A percentile compares a stretch with the other conserved stretches of the same genome.
These are phyloP conservation scores for Lipophrys pholis DNA, from an alignment of 2,113 vertebrate species.

Conservation along the genomic window DNA sequence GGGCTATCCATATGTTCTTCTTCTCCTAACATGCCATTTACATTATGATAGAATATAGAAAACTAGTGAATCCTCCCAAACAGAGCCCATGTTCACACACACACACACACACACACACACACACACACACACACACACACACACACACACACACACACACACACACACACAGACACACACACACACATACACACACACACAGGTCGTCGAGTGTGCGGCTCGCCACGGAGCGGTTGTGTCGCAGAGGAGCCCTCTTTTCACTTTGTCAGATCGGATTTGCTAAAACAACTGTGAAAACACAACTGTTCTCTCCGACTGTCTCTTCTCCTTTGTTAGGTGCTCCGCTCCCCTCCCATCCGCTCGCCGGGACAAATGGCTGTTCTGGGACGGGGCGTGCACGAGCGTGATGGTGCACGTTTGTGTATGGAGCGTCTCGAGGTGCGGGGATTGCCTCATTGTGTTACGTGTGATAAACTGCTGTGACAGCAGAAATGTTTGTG, in stretches of 20 bases:
- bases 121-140: no score
- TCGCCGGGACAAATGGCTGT: constrained; percentile 85
- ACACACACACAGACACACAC: constrained; percentile 5
- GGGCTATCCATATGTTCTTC: background rate
- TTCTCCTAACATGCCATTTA: background rate
- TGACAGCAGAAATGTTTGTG: constrained; percentile 86
- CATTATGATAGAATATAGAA: background rate
- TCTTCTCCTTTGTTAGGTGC: constrained; percentile 74
- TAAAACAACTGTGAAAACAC: constrained; percentile 91
- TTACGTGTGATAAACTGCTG: constrained; percentile 79
- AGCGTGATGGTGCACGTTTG: constrained; percentile 30
- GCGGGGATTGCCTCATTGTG: constrained; percentile 56
- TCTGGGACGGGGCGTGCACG: constrained; percentile 58
- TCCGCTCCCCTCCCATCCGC: constrained; percentile 51
- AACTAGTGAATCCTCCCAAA: constrained; percentile 15
- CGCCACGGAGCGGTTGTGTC: constrained; percentile 80
- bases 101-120: constrained; percentile 10
- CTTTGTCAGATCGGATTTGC: constrained; percentile 91
- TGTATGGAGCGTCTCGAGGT: constrained; percentile 30
- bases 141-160: background rate
- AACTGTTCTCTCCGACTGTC: constrained; percentile 82
- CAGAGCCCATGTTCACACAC: constrained; percentile 28
- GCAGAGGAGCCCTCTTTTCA: constrained; percentile 84
- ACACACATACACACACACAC: constrained; percentile 4
- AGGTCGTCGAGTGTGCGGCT: constrained; percentile 56